Percentiles rank a stretch among this genome's conserved stretches.
Evolutionary conservation across 2,888 invertebrate genomes (phyloP).

Genomic region (Melangyna quadrimaculata): DNA sequence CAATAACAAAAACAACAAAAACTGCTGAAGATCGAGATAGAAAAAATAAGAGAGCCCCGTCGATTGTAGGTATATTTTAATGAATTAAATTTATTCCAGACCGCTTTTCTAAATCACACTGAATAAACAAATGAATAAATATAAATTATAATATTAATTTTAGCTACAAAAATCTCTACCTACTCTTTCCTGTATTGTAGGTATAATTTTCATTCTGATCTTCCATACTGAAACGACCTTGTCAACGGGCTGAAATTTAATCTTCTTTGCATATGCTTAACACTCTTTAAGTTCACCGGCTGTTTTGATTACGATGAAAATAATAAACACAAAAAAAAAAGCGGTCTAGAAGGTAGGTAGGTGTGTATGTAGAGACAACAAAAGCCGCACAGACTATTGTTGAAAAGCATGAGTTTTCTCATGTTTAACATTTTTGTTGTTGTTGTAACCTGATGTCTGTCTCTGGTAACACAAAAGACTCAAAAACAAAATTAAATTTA

Average conservation of each 20-base stretch:
- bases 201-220: conserved; percentile 15
- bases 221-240: conserved; percentile 24
- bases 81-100: background rate
- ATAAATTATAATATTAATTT: background rate
- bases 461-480: background rate
- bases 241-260: conserved; percentile 25
- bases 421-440: conserved; percentile 12
- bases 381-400: background rate
- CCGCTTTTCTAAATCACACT: background rate
- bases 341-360: background rate
- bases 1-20: too few species aligned
- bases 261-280: conserved; percentile 3
- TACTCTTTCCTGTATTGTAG: conserved; percentile 24
- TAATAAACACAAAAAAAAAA: background rate
- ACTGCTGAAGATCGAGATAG: too few species aligned
- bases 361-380: background rate
- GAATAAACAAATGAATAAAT: background rate
- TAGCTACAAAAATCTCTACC: conserved; percentile 1
- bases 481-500: background rate
- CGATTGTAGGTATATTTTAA: background rate
- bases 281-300: conserved; percentile 9
- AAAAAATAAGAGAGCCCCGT: too few species aligned
- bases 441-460: background rate
- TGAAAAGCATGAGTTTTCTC: background rate
- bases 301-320: background rate